Conservation (phyloP, 2,797 vertebrate genomes). For the Dipus sagitta region DNA sequence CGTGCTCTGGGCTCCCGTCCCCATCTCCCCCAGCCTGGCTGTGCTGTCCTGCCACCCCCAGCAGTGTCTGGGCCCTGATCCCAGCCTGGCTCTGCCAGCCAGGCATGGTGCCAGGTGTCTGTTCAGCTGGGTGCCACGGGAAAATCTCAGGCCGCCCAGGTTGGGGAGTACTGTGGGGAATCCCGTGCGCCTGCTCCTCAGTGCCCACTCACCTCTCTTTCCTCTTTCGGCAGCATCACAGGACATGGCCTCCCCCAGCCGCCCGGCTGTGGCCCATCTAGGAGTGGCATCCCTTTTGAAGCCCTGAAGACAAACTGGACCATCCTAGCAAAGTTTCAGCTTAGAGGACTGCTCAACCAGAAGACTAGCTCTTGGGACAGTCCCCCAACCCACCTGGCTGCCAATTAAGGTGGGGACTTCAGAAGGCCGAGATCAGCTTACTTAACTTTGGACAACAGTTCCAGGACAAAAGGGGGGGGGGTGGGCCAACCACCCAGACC, state of each 20-base stretch:
- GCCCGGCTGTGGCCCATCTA: conserved; percentile 53
- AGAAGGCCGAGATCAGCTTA: conserved; percentile 55
- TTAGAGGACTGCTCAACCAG: conserved; percentile 56
- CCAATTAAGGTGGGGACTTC: conserved; percentile 54
- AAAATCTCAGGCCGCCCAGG: conserved; percentile 77
- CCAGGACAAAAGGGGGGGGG: conserved; percentile 74
- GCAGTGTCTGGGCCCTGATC: conserved; percentile 77
- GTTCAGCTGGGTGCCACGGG: conserved; percentile 77
- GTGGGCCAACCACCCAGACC: conserved; percentile 77
- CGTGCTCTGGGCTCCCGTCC: conserved; percentile 19
- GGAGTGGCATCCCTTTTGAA: conserved; percentile 47
- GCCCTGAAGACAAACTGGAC: conserved; percentile 69
- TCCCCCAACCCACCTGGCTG: neutral
- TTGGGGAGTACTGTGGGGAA: conserved; percentile 78
- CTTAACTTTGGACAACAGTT: conserved; percentile 60
- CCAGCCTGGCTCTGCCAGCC: conserved; percentile 77
- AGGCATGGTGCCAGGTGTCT: conserved; percentile 81
- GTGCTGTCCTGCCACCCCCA: conserved; percentile 67
- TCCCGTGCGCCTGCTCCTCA: conserved; percentile 1
- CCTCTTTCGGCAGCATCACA: conserved; percentile 75
- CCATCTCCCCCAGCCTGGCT: conserved; percentile 54
- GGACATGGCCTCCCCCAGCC: conserved; percentile 66
- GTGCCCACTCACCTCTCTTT: conserved; percentile 79
- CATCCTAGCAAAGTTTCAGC: conserved; percentile 63
- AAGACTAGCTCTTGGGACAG: conserved; percentile 54